These are phyloP conservation scores for Acanthurus tractus DNA, from an alignment of 2,797 vertebrate genomes.

Conservation along the genomic window DNA sequence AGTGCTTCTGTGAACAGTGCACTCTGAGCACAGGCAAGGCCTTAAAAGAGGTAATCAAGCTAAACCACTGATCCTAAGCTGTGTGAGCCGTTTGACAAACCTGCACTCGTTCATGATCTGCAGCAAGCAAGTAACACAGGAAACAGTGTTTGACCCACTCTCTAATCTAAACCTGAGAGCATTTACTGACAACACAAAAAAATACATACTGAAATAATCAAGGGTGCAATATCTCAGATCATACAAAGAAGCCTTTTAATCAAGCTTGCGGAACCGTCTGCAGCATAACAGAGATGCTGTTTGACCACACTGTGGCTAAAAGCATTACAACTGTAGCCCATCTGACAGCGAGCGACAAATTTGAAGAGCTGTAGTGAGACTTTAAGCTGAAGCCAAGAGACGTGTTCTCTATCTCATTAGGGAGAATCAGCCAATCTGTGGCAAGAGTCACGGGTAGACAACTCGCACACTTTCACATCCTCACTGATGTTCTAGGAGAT, in stretches of 20 bases:
- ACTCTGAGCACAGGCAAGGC: conserved; percentile 66
- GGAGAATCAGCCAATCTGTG: conserved; percentile 80
- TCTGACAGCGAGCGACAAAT: conserved; percentile 48
- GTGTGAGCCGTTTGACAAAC: conserved; percentile 77
- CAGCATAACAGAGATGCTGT: background rate
- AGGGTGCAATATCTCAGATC: background rate
- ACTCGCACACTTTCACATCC: conserved; percentile 80
- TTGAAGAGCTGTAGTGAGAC: conserved; percentile 58
- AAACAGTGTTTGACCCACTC: conserved; percentile 39
- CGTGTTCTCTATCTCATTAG: conserved; percentile 78
- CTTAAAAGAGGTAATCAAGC: conserved; percentile 85
- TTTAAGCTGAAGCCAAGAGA: conserved; percentile 69
- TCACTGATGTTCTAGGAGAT: conserved; percentile 53
- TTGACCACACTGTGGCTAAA: conserved; percentile 17
- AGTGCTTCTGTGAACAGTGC: conserved; percentile 34
- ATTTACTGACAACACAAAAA: conserved; percentile 1
- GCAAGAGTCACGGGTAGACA: conserved; percentile 72
- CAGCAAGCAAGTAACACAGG: conserved; percentile 33
- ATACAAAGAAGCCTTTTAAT: background rate
- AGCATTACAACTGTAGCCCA: conserved; percentile 17
- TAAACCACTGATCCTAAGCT: conserved; percentile 86
- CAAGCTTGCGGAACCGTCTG: no score
- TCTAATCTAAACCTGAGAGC: conserved; percentile 20
- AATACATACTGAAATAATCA: background rate
- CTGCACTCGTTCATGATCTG: conserved; percentile 69